phyloP scores from a whole-genome alignment of 1,140 invertebrate species.

The Cydia amplana region DNA sequence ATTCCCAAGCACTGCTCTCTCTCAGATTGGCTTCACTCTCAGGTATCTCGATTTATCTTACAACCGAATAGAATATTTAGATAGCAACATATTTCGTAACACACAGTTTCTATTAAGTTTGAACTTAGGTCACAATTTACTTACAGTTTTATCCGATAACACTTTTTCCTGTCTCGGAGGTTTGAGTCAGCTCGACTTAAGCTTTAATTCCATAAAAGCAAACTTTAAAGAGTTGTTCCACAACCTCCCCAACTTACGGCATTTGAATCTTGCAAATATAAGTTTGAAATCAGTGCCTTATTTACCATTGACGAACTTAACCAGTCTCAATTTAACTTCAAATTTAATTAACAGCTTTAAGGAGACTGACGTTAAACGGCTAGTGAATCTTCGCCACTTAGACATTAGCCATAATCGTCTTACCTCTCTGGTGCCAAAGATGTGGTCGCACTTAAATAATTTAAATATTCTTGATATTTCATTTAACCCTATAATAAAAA shows the following conservation, averaged over 20 bases:
- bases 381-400: slow-evolving; percentile 83
- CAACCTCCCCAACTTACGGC: slow-evolving; percentile 89
- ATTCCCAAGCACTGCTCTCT: slow-evolving; percentile 85
- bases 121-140: slow-evolving; percentile 88
- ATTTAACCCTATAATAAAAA: slow-evolving; percentile 82
- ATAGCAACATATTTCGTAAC: slow-evolving; percentile 91
- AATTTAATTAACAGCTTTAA: slow-evolving; percentile 84
- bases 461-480: slow-evolving; percentile 83
- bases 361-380: slow-evolving; percentile 82
- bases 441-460: slow-evolving; percentile 80
- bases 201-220: slow-evolving; percentile 88
- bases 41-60: slow-evolving; percentile 87
- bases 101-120: slow-evolving; percentile 89
- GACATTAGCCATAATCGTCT: slow-evolving; percentile 85
- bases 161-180: slow-evolving; percentile 91
- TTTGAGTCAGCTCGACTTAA: slow-evolving; percentile 88
- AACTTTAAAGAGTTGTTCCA: slow-evolving; percentile 95
- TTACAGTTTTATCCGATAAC: slow-evolving; percentile 92
- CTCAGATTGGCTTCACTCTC: slow-evolving; percentile 87
- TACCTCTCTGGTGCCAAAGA: slow-evolving; percentile 82
- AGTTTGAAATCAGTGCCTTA: slow-evolving; percentile 87
- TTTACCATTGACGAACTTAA: slow-evolving; percentile 85
- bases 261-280: slow-evolving; percentile 87
- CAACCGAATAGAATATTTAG: slow-evolving; percentile 92
- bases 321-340: slow-evolving; percentile 87